Evolutionary conservation across 23 tunicate species (phyloP).

Genomic region (Phallusia fumigata): DNA sequence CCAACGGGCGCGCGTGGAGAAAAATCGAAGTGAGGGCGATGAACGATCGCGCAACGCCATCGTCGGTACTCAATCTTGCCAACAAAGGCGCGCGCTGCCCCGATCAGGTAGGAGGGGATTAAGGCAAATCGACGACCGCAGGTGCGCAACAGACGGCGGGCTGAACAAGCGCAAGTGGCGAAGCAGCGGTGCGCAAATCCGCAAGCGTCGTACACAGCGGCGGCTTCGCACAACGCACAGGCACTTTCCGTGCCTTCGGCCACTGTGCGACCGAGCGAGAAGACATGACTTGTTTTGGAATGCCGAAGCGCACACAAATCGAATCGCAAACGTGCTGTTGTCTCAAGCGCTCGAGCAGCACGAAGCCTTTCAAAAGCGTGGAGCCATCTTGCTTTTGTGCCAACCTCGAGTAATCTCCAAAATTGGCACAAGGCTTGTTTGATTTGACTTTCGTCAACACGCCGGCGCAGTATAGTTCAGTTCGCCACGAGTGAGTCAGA

Average conservation of each 20-base stretch:
- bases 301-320: constrained; percentile 13
- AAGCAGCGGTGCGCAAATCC: constrained; percentile 10
- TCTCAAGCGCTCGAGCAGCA: too few relatives aligned
- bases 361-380: too few relatives aligned
- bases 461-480: too few relatives aligned
- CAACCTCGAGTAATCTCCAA: too few relatives aligned
- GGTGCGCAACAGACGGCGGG: constrained; percentile 2
- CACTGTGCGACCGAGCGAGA: constrained; percentile 8
- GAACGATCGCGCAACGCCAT: neutral
- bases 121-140: constrained; percentile 6
- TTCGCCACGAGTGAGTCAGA: too few relatives aligned
- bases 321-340: neutral
- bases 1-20: neutral
- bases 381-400: too few relatives aligned
- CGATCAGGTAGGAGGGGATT: constrained; percentile 11
- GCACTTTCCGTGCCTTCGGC: neutral
- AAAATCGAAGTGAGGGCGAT: neutral
- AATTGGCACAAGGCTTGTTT: too few relatives aligned
- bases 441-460: too few relatives aligned
- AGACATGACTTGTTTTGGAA: constrained; percentile 1
- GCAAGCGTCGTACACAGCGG: neutral
- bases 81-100: neutral
- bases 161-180: neutral
- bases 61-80: neutral
- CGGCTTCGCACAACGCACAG: neutral